Evolutionary conservation across 2,797 vertebrate species (phyloP).

Genomic region (Diplodus sargus): DNA sequence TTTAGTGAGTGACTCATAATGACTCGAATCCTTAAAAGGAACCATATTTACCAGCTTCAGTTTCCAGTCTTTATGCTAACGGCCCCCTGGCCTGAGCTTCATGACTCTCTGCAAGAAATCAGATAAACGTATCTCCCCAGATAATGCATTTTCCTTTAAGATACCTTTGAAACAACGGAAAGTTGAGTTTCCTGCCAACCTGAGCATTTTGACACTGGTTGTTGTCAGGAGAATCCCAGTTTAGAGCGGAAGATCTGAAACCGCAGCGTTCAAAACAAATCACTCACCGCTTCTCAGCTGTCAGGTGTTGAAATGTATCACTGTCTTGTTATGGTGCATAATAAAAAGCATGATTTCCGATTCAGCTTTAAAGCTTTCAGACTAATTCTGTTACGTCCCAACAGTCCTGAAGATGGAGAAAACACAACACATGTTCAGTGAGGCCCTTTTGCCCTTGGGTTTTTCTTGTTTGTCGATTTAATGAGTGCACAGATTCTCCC

Average conservation of each 20-base stretch:
- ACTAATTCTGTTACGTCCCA: constrained; percentile 16
- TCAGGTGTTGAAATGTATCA: background rate
- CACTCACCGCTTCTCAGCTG: background rate
- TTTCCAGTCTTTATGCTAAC: background rate
- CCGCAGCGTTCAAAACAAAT: background rate
- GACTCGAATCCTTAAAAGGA: too few relatives aligned
- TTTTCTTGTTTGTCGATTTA: constrained; percentile 37
- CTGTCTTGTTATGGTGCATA: background rate
- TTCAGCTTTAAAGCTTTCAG: constrained; percentile 7
- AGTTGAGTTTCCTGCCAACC: background rate
- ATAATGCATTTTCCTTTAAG: background rate
- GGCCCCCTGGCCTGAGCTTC: background rate
- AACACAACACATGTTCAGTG: constrained; percentile 53
- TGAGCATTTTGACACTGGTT: background rate
- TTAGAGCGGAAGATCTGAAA: background rate
- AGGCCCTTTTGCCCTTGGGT: constrained; percentile 48
- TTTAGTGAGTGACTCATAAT: too few relatives aligned
- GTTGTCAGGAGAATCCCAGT: background rate
- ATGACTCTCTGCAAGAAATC: background rate
- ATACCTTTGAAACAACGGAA: background rate
- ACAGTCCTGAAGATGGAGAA: constrained; percentile 10
- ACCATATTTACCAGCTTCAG: too few relatives aligned
- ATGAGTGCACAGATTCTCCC: constrained; percentile 38
- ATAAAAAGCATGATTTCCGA: constrained; percentile 1
- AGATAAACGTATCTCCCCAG: background rate